Conservation (phyloP, 2,113 vertebrate species). For the Ursus arctos region DNA sequence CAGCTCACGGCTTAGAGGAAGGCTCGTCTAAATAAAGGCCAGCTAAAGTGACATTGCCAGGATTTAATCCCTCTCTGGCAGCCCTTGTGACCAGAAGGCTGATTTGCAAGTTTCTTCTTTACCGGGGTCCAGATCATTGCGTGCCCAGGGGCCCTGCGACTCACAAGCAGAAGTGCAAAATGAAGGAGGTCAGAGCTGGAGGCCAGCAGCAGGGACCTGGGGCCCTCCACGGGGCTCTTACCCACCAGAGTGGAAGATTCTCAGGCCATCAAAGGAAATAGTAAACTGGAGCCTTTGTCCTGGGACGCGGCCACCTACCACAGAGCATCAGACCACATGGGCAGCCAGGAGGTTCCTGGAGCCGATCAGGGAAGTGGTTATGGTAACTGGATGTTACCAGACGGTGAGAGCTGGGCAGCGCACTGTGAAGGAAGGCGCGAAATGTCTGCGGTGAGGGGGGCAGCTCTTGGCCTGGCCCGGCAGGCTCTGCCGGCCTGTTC, state of each 20-base stretch:
- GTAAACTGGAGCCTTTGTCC: conserved; percentile 57
- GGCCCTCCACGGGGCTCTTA: background rate
- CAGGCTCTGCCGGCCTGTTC: background rate
- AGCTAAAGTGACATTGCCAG: conserved; percentile 85
- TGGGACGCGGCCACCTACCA: background rate
- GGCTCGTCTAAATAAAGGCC: conserved; percentile 87
- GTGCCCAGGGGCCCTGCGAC: conserved; percentile 47
- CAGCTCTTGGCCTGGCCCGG: background rate
- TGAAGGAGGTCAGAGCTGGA: conserved; percentile 10
- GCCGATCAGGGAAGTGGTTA: background rate
- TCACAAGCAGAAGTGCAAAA: background rate
- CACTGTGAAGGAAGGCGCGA: background rate
- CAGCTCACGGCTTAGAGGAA: conserved; percentile 85
- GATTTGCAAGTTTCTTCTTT: conserved; percentile 76
- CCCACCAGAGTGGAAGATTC: background rate
- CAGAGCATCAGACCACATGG: background rate
- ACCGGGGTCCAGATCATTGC: conserved; percentile 44
- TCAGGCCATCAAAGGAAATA: conserved; percentile 65
- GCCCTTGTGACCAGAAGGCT: conserved; percentile 84
- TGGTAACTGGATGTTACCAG: conserved; percentile 2
- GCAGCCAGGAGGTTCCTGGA: conserved; percentile 28
- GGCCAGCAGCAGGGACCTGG: conserved; percentile 17
- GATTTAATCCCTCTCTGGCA: conserved; percentile 86
- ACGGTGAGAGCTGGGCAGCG: conserved; percentile 13
- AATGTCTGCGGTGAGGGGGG: background rate